These are phyloP conservation scores for Buceros bicornis DNA, from an alignment of 2,797 vertebrate genomes.

Conservation along the genomic window DNA sequence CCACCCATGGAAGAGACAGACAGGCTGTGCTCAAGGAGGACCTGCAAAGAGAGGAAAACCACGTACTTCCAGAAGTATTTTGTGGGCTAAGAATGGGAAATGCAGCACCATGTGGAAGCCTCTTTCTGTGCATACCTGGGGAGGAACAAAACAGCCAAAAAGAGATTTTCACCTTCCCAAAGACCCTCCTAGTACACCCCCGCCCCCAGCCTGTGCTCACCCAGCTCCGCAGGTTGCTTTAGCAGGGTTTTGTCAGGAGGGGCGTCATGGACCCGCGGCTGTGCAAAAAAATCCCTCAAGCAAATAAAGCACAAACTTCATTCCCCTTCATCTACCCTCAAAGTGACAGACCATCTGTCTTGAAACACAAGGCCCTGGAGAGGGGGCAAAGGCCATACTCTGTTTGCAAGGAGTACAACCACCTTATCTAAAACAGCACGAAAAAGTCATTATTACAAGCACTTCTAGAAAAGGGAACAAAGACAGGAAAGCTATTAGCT, in stretches of 20 bases:
- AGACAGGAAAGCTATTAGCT: background rate
- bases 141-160: background rate
- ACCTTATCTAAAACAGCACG: background rate
- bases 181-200: background rate
- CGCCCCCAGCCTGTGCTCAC: background rate
- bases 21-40: background rate
- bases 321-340: background rate
- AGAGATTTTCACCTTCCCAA: background rate
- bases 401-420: background rate
- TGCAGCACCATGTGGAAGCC: background rate
- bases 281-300: background rate
- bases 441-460: background rate
- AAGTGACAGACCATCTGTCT: background rate
- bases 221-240: background rate
- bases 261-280: background rate
- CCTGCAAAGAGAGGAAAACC: constrained; percentile 31
- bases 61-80: constrained; percentile 10
- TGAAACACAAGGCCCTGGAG: background rate
- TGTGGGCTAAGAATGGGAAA: background rate
- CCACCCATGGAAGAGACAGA: background rate
- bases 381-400: background rate
- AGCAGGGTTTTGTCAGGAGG: background rate
- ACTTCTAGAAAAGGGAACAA: background rate
- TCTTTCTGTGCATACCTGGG: background rate
- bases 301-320: background rate